Evolutionary conservation across 2,113 vertebrate species (phyloP), one percentile per base, ranked within the genome.

Genomic region (Vombatus ursinus): DNA sequence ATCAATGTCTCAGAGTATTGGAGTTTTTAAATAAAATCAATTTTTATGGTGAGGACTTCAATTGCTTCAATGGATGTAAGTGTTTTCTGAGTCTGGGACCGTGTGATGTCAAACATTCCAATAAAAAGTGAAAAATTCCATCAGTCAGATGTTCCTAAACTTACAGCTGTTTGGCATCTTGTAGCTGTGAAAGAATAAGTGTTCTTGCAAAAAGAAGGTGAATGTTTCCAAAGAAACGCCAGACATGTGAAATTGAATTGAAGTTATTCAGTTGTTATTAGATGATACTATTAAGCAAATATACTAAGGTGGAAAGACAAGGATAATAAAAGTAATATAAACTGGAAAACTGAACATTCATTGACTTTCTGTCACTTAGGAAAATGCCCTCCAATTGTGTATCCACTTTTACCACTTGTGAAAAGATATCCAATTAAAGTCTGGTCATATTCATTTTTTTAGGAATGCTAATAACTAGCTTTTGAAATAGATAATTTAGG

Each of bases 401-500:
- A 26, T 51, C 61, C 90, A 96, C 9, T 77, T n/a, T 68, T 53
- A 68, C 48, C 52, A 84, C 9, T 97, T 95, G 50, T 48, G 51
- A 10, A 93, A 54, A 94, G 44, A 47, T 92, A 3, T 37, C n/a
- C 92, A 92, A 91, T 84, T 91, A 90, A 23, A 90, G n/a, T 7
- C 51, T 25, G 92, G 6, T 28, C 53, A 48, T 61, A 93, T 37
- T 23, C 89, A 22, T 50, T 10, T 28, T 94, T 50, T 90, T 91
- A n/a, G 89, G 16, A 89, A 94, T 91, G 90, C 37, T 94, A 89
- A 50, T 49, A 93, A 90, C 49, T 11, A 8, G 44, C 89, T 84
- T 53, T 96, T 53, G 49, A 94, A 96, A 93, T 90, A 68, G 10
- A 91, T 91, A 16, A 90, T 77, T 94, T 96, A 23, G 31, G 12